These are phyloP conservation scores for Sebastiscus albofasciatus DNA, from an alignment of 2,797 vertebrate species.

Conservation along the genomic window DNA sequence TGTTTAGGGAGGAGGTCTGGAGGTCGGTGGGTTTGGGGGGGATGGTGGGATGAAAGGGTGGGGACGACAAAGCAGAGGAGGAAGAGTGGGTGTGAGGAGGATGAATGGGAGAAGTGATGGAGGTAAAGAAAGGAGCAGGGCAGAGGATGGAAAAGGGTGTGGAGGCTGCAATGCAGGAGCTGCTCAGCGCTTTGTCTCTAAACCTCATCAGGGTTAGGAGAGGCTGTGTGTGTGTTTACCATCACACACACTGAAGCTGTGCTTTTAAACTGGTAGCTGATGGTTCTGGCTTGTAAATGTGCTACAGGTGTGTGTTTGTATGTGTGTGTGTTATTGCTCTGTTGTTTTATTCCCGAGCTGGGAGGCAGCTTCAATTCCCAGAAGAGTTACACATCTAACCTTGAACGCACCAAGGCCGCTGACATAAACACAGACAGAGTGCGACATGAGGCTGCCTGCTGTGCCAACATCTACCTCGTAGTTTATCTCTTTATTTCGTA, in stretches of 20 bases:
- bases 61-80: conserved; percentile 34
- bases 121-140: conserved; percentile 12
- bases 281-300: neutral
- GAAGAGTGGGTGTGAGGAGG: neutral
- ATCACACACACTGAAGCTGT: neutral
- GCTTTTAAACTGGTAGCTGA: neutral
- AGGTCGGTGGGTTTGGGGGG: conserved; percentile 27
- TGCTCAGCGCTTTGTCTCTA: conserved; percentile 59
- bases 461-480: neutral
- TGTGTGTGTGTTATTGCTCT: neutral
- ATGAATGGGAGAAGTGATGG: conserved; percentile 5
- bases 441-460: conserved; percentile 7
- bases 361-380: conserved; percentile 30
- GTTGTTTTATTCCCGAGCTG: conserved; percentile 22
- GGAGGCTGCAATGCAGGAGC: conserved; percentile 84
- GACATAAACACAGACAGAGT: conserved; percentile 28
- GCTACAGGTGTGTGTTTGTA: conserved; percentile 55
- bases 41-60: conserved; percentile 50
- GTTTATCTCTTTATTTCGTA: neutral
- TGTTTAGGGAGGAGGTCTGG: conserved; percentile 47
- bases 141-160: conserved; percentile 76
- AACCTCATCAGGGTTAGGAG: conserved; percentile 6
- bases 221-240: conserved; percentile 4
- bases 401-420: conserved; percentile 55
- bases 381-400: conserved; percentile 53